Conservation (phyloP, 2,888 invertebrate genomes). For the Melanostoma mellinum region DNA sequence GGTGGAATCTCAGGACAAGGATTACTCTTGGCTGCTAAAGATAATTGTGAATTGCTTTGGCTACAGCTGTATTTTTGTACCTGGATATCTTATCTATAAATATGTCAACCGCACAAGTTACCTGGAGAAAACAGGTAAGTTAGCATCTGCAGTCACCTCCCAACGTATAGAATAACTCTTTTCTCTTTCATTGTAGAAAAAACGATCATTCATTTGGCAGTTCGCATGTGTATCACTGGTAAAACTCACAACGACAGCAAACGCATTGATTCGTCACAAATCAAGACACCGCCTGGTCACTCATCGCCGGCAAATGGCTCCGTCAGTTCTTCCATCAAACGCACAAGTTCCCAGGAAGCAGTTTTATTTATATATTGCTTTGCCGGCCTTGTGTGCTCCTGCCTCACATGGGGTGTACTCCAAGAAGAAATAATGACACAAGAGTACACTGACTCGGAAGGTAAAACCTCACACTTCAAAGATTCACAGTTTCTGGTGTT, state of each 20-base stretch:
- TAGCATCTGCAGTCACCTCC: no score
- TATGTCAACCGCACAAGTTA: slow-evolving; percentile 91
- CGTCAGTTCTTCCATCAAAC: slow-evolving; percentile 76
- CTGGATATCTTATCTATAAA: slow-evolving; percentile 91
- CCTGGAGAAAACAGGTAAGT: slow-evolving; percentile 88
- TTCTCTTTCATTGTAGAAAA: slow-evolving; percentile 73
- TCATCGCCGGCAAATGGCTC: slow-evolving; percentile 74
- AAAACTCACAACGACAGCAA: slow-evolving; percentile 77
- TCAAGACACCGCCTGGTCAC: slow-evolving; percentile 78
- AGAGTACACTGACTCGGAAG: slow-evolving; percentile 86
- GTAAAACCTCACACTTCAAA: slow-evolving; percentile 87
- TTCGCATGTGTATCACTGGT: slow-evolving; percentile 80
- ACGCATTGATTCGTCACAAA: slow-evolving; percentile 83
- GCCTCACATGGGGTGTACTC: slow-evolving; percentile 97
- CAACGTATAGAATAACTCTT: background rate
- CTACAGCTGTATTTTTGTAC: slow-evolving; percentile 93
- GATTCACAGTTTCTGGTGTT: slow-evolving; percentile 99
- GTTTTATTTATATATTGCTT: slow-evolving; percentile 90
- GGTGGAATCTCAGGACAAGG: slow-evolving; percentile 82
- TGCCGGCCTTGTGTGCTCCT: slow-evolving; percentile 93
- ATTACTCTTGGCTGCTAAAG: slow-evolving; percentile 89
- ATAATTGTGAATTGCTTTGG: slow-evolving; percentile 91
- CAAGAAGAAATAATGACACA: slow-evolving; percentile 99
- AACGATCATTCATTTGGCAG: slow-evolving; percentile 77
- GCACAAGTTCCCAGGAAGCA: slow-evolving; percentile 84